phyloP scores from a whole-genome alignment of 2,113 vertebrate species.

The Spermophilus dauricus region DNA sequence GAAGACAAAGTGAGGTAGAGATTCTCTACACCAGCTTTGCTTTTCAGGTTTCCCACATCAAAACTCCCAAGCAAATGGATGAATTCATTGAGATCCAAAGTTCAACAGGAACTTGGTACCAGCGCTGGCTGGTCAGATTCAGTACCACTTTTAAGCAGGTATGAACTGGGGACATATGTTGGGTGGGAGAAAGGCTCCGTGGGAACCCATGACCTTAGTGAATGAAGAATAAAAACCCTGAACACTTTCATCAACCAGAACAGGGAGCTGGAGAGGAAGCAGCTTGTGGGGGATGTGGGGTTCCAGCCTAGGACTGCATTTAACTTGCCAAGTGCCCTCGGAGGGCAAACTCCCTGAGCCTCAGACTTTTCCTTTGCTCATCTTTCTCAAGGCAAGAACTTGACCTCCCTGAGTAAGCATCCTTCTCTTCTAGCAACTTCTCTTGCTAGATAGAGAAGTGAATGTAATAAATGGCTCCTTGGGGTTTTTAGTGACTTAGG shows the following conservation, averaged over 20 bases:
- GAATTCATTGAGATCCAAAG: constrained; percentile 98
- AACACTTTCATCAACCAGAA: background rate
- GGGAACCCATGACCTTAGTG: background rate
- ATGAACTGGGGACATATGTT: background rate
- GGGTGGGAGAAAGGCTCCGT: background rate
- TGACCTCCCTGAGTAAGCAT: background rate
- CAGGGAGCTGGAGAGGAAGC: background rate
- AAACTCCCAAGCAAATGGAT: constrained; percentile 96
- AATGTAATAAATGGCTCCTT: background rate
- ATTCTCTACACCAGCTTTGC: background rate
- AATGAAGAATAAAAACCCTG: background rate
- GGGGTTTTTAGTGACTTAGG: background rate
- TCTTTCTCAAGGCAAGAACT: background rate
- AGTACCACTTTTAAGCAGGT: constrained; percentile 95
- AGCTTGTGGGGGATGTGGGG: rapidly evolving
- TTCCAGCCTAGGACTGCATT: rapidly evolving
- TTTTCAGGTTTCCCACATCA: constrained; percentile 95
- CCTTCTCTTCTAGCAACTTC: background rate
- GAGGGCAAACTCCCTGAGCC: background rate
- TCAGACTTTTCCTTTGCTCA: background rate
- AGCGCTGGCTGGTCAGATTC: constrained; percentile 95
- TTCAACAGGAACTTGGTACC: constrained; percentile 95
- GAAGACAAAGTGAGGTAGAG: background rate
- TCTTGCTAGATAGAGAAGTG: background rate
- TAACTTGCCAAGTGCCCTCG: background rate